These are phyloP conservation scores for Callosobruchus maculatus DNA, from an alignment of 2,888 invertebrate species.

Conservation along the genomic window DNA sequence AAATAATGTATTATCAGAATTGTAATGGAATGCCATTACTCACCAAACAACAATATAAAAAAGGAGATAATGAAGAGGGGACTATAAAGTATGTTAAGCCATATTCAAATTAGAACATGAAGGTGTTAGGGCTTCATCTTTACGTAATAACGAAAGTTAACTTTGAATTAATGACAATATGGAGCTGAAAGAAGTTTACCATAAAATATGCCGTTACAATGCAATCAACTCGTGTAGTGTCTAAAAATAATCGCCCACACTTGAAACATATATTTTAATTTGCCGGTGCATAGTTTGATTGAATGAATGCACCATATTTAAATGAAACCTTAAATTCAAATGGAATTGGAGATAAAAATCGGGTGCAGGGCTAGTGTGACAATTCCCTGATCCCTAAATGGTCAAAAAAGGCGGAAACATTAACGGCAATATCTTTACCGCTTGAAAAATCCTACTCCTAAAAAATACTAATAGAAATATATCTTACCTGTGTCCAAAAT, in stretches of 20 bases:
- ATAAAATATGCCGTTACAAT: neutral
- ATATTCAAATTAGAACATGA: neutral
- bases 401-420: neutral
- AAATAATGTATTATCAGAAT: neutral
- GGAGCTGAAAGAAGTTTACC: neutral
- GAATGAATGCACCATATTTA: neutral
- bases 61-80: neutral
- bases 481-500: neutral
- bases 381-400: neutral
- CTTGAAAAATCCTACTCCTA: neutral
- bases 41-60: neutral
- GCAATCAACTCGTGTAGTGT: neutral
- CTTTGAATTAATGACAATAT: neutral
- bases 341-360: neutral
- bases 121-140: neutral
- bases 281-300: neutral
- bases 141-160: neutral
- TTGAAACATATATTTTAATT: neutral
- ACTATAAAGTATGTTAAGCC: neutral
- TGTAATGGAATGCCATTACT: neutral
- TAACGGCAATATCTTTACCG: neutral
- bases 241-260: neutral
- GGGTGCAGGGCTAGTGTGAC: neutral
- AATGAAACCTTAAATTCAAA: neutral
- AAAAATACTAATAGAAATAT: neutral